Base-by-base conservation (phyloP, 2,888 invertebrate genomes). In the Phyllotreta cruciferae region DNA sequence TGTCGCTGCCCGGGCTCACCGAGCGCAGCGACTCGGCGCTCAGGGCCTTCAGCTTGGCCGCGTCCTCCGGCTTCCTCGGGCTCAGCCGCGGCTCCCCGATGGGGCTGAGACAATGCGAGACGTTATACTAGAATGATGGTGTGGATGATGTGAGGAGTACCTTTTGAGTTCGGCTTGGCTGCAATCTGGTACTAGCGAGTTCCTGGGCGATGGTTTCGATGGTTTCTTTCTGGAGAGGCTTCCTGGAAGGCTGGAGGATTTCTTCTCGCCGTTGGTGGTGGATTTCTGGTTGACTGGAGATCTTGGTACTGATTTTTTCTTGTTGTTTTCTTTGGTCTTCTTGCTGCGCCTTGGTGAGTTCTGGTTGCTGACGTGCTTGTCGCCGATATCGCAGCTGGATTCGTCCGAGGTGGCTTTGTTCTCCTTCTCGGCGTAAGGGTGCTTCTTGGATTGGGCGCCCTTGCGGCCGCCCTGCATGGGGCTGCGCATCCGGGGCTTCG, bases 1-100 rank as follows among this genome's bases (percentile, higher is more conserved):
- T 93, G 80, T 94, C 94, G 69, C 93, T 94, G 24, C 94, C 94
- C 3, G 94, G 94, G 74, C 93, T 93, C 42, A 92, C 93, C n/a
- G 93, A 93, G 52, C 94, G 86, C 57, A 94, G 82, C 0, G 93
- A 93, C 81, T 94, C 94, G 49, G 92, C 92, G 71, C 93, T 93
- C 64, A 93, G 85, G 7, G 93, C 92, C 82, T 93, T 93, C 56
- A 92, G 79, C 69, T 87, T 81, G 8, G 83, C 77, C 5, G 80
- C 71, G 66, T 86, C 70, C 35, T 71, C 69, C 56, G 73, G 76
- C 24, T 71, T 74, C 63, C 79, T 82, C 63, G 57, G 64, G 62
- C 69, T 74, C 69, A 64, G 72, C 44, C 73, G 82, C 83, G 81
- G 78, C 60, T 87, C 86, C 24, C 82, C 83, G 6, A 83, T 85